Conservation (phyloP, 2,888 invertebrate genomes). For the Thyatira batis region DNA sequence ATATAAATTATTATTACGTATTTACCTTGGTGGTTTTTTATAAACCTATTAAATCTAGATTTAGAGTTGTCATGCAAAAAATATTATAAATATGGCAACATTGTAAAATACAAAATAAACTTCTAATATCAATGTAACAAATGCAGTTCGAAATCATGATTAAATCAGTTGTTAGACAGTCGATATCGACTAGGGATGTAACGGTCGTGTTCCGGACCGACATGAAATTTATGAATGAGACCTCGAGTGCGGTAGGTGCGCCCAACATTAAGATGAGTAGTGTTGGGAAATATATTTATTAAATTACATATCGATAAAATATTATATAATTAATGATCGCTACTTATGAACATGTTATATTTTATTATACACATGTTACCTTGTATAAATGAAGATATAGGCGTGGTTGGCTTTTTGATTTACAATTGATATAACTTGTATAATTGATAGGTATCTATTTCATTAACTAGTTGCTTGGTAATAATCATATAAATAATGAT, state of each 20-base stretch:
- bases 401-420: background rate
- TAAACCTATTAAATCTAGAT: too few species aligned
- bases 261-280: constrained; percentile 43
- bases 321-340: background rate
- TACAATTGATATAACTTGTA: background rate
- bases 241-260: constrained; percentile 58
- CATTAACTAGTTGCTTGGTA: background rate
- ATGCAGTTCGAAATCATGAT: constrained; percentile 23
- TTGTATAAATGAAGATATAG: background rate
- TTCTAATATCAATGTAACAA: constrained; percentile 5
- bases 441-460: background rate
- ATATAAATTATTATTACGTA: too few species aligned
- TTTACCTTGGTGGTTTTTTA: too few species aligned
- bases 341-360: background rate
- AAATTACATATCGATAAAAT: background rate
- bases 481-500: too few species aligned
- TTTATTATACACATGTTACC: constrained; percentile 1
- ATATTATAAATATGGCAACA: background rate
- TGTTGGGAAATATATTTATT: constrained; percentile 27
- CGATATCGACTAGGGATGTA: constrained; percentile 63
- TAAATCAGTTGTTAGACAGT: constrained; percentile 60
- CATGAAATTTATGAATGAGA: constrained; percentile 69
- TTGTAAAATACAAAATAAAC: constrained; percentile 3
- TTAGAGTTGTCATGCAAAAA: background rate
- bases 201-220: constrained; percentile 56